Conservation (phyloP, 2,888 invertebrate species). For the Pomacea canaliculata region DNA sequence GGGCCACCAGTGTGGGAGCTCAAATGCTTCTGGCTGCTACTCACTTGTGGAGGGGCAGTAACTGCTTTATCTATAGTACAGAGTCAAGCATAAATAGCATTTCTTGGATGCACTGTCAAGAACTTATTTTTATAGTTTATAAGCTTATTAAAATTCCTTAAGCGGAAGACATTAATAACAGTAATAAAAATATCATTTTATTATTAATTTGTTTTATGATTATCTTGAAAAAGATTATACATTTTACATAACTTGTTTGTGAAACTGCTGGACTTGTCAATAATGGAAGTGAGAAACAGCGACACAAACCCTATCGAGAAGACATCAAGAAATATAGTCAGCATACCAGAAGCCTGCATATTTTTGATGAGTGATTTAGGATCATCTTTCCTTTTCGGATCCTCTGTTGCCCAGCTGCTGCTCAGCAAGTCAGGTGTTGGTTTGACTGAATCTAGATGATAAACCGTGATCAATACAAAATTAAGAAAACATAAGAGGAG, state of each 20-base stretch:
- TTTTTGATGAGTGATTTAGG: not conserved
- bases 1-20: conserved; percentile 30
- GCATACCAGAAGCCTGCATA: too few species aligned
- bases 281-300: too few species aligned
- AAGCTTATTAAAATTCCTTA: too few species aligned
- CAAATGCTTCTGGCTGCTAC: conserved; percentile 27
- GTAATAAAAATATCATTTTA: too few species aligned
- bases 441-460: conserved; percentile 25
- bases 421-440: conserved; percentile 22
- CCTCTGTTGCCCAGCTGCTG: conserved; percentile 21
- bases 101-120: conserved; percentile 1
- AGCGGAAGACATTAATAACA: too few species aligned
- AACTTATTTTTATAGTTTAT: too few species aligned
- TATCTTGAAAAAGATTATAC: too few species aligned
- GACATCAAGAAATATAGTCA: too few species aligned
- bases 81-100: not conserved
- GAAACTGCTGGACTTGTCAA: too few species aligned
- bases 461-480: not conserved
- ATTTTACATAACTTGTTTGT: too few species aligned
- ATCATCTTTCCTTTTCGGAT: conserved; percentile 14
- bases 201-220: too few species aligned
- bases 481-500: not conserved
- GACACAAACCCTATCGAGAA: too few species aligned
- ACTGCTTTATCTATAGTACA: not conserved
- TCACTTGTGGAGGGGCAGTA: conserved; percentile 1